Evolutionary conservation across 1,140 invertebrate species (phyloP), one percentile per base, ranked within the genome.

Genomic region (Macrobrachium nipponense): DNA sequence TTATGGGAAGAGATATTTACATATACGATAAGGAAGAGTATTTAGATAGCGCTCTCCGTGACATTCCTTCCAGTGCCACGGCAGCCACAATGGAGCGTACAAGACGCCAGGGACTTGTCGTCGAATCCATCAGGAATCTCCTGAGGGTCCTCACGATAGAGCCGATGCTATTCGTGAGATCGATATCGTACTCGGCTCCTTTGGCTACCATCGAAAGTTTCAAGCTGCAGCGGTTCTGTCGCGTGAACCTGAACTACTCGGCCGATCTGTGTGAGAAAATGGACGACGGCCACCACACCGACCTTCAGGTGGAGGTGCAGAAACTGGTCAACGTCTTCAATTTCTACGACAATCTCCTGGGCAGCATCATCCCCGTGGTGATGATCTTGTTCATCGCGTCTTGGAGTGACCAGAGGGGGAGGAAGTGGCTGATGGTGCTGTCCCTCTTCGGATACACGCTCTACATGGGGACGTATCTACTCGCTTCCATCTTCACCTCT

Each of bases 371-470:
- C n/a, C 79, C 62, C 27, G 20, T 80, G 17, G 11, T 80, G 17
- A 7, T 80, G 60, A 51, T 80, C 3, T 36, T 64, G 6, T 80
- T 80, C 62, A 44, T 80, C 27, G 79, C 79, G 14, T 80, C 79
- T n/a, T 84, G 79, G 79, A 80, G 79, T 7, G 79, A 80, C 79
- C 66, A 12, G 18, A 20, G 79, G 51, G 79, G 79, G 27, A 58
- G 79, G 7, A 61, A 60, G 17, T 11, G 66, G 12, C 79, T 64
- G 1, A 27, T 80, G 27, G 17, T 62, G 11, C 20, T 68, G 0
- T 68, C 79, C n/a, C 20, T 80, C 20, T 18, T 80, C n/a, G 79
- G 79, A 17, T 27, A 80, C 12, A 10, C 51, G 8, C 43, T 80
- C 2, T 36, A 80, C 10, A 5, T 11, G 10, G 27, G 15, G 8